Conservation (phyloP, 1,140 invertebrate species). For the Phortica variegata region DNA sequence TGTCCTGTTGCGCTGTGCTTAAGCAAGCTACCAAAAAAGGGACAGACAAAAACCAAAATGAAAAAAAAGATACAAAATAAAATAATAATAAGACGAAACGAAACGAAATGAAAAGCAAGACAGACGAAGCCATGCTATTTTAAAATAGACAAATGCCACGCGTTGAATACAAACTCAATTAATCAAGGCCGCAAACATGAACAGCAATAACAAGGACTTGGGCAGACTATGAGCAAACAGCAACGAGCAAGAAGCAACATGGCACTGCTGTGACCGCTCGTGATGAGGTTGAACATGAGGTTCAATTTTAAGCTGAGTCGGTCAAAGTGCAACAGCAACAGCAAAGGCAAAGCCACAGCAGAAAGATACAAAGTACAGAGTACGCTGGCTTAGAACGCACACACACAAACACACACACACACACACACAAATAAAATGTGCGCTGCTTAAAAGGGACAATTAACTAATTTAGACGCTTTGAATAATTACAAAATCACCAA, state of each 20-base stretch:
- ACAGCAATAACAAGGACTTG: slow-evolving; percentile 10
- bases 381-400: too few species aligned
- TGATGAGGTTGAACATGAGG: not conserved
- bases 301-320: slow-evolving; percentile 23
- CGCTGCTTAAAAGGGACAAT: slow-evolving; percentile 53
- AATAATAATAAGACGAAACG: too few species aligned
- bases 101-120: too few species aligned
- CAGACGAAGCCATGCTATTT: too few species aligned
- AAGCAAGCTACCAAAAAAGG: too few species aligned
- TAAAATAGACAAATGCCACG: slow-evolving; percentile 23
- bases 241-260: not conserved
- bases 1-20: too few species aligned
- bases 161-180: slow-evolving; percentile 40
- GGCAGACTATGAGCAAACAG: too few species aligned
- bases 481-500: slow-evolving; percentile 36
- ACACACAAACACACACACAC: slow-evolving; percentile 15
- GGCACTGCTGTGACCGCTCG: too few species aligned
- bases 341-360: slow-evolving; percentile 3
- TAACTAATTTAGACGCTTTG: slow-evolving; percentile 52
- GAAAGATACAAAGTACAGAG: too few species aligned
- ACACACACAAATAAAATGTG: slow-evolving; percentile 54
- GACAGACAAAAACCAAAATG: too few species aligned
- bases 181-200: slow-evolving; percentile 52
- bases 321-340: slow-evolving; percentile 25
- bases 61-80: too few species aligned